Evolutionary conservation across 2,113 vertebrate species (phyloP), one percentile per base, ranked within the genome.

Genomic region (Oxyruncus cristatus): DNA sequence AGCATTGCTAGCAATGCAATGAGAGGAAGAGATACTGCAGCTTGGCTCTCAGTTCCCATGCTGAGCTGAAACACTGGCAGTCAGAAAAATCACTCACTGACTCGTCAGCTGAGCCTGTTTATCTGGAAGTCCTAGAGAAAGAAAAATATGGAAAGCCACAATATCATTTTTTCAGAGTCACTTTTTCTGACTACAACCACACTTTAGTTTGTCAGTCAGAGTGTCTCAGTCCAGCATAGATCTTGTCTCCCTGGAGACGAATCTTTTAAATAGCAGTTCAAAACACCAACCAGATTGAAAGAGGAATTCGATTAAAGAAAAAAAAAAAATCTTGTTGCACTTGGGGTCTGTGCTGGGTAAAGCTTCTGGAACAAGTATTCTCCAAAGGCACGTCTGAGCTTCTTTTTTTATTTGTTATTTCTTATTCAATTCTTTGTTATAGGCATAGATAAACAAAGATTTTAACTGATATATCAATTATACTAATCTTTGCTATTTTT

Each of bases 221-320:
- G 56, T 88, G 90, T 89, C 81, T 95, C 26, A 0, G 93, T 91
- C 88, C 76, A 68, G 88, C 85, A 73, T 9, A 85, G 84, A 88
- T 94, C 53, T 94, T 18, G 95, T 97, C 95, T 96, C 95, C 97
- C 84, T 88, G 95, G 97, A 97, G 95, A 97, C 41, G 0, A 92
- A 65, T 73, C 92, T 97, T 84, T 95, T 80, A 97, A 97, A 96
- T 89, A 95, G 89, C 71, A 91, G 88, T 56, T 93, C 74, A 63
- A 92, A 96, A 92, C 90, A 95, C 61, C 94, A 95, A 93, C 91
- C 78, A 92, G 80, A 95, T 8, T 95, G 93, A 89, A 81, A 96
- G 49, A 78, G 58, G 46, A 95, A 95, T 96, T 95, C 68, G 85
- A 87, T 89, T 95, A 84, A 81, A 95, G 76, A 44, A 44, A 78